Evolutionary conservation across 2,888 invertebrate species (phyloP), one percentile per base, ranked within the genome.

Genomic region (Norana najaformis): DNA sequence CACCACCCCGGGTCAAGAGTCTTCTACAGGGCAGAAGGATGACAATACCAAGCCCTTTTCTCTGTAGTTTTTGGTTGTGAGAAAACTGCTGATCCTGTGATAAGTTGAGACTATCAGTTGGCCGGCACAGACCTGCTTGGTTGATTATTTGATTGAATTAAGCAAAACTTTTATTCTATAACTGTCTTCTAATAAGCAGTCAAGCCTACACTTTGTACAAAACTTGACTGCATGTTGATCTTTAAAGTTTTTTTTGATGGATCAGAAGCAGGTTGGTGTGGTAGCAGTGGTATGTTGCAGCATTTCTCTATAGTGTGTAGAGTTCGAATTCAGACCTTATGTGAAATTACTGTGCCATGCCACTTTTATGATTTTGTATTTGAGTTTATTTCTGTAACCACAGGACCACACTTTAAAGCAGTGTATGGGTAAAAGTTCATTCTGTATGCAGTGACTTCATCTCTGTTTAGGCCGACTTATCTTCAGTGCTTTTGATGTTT

Each of bases 51-150:
- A 34, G 36, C 85, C 35, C 1, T 85, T 85, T n/a, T 36, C 36
- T 37, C 85, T 85, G 85, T 85, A 85, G 34, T 0, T 6, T n/a
- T 36, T 85, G 37, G 85, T 85, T 37, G 83, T 85, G 8, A 37
- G 37, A 85, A 85, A 36, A 23, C 37, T 85, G 85, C 37, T 36
- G 85, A 85, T 85, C 37, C 85, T 85, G 85, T 85, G 85, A 85
- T 85, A 85, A 36, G 85, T 85, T 30, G 34, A 35, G 37, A 85
- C 37, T 85, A 69, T 69, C 69, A 3, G n/a, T 69, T 13, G 69
- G 69, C 69, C n/a, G 69, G 69, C n/a, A 69, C 8, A 16, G 1
- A 69, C 30, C 0, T 69, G 69, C 69, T 69, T 69, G 69, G 69
- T n/a, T 69, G 69, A 69, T 69, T 69, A n/a, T 13, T 69, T 69